phyloP scores from a whole-genome alignment of 2,797 vertebrate genomes.

The Pangasius djambal region DNA sequence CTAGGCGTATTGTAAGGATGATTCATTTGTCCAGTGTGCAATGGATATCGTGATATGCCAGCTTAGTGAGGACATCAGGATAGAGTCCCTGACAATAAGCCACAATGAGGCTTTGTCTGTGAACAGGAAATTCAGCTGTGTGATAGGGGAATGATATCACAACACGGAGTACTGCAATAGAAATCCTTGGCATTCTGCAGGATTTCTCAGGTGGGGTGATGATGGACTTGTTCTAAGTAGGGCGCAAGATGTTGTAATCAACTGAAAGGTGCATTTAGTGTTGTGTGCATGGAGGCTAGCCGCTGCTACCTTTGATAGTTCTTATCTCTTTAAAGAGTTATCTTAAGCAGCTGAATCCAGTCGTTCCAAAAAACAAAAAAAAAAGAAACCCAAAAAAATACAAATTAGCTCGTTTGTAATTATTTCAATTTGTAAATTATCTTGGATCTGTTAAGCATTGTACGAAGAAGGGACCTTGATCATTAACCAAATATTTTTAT shows the following conservation, averaged over 20 bases:
- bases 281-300: neutral
- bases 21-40: slow-evolving; percentile 13
- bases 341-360: neutral
- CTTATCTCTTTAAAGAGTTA: neutral
- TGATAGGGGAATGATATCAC: neutral
- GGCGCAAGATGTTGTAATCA: neutral
- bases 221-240: neutral
- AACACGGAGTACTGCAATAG: neutral
- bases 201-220: neutral
- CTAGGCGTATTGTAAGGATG: neutral
- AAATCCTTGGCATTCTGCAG: neutral
- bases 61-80: neutral
- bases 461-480: neutral
- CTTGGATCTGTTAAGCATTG: neutral
- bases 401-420: no score
- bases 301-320: neutral
- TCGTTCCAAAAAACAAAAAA: no score
- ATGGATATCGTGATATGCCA: slow-evolving; percentile 15
- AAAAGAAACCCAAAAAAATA: no score
- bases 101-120: neutral
- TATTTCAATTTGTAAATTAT: neutral
- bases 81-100: neutral
- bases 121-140: neutral
- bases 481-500: neutral
- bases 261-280: neutral